phyloP scores from a whole-genome alignment of 1,140 invertebrate genomes.

The Orius laevigatus region DNA sequence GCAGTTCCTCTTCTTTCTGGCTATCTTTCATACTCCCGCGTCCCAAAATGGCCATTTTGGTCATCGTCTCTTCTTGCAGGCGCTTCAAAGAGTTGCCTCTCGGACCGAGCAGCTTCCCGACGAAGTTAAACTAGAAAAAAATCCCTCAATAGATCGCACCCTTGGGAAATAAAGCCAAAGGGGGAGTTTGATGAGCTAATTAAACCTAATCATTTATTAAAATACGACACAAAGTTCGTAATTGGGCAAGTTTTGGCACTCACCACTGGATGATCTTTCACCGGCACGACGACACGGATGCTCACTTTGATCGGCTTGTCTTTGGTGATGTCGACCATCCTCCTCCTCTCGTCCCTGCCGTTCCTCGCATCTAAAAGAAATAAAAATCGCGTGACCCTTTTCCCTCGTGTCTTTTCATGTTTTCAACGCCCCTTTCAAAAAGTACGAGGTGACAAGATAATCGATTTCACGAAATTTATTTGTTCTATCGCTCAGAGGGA shows the following conservation, averaged over 20 bases:
- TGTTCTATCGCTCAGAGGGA: neutral
- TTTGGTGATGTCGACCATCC: conserved; percentile 65
- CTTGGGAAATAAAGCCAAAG: neutral
- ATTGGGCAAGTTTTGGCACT: conserved; percentile 17
- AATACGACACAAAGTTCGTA: no score
- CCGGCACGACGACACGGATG: conserved; percentile 60
- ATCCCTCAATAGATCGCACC: neutral
- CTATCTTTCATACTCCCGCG: conserved; percentile 81
- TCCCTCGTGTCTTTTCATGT: neutral
- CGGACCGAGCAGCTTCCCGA: conserved; percentile 72
- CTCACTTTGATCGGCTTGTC: conserved; percentile 68
- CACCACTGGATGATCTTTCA: conserved; percentile 68
- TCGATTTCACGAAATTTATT: no score
- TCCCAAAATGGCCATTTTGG: conserved; percentile 82
- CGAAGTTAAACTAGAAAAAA: conserved; percentile 67
- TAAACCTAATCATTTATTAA: neutral
- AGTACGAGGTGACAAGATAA: no score
- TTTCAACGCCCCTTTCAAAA: no score
- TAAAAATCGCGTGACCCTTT: neutral
- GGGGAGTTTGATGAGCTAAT: neutral
- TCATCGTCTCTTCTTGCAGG: conserved; percentile 81
- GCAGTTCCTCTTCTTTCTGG: conserved; percentile 76
- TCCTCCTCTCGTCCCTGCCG: conserved; percentile 22
- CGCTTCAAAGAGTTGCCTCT: conserved; percentile 81
- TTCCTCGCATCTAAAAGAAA: conserved; percentile 6